phyloP scores from a whole-genome alignment of 2,888 invertebrate genomes.

The Norana najaformis region DNA sequence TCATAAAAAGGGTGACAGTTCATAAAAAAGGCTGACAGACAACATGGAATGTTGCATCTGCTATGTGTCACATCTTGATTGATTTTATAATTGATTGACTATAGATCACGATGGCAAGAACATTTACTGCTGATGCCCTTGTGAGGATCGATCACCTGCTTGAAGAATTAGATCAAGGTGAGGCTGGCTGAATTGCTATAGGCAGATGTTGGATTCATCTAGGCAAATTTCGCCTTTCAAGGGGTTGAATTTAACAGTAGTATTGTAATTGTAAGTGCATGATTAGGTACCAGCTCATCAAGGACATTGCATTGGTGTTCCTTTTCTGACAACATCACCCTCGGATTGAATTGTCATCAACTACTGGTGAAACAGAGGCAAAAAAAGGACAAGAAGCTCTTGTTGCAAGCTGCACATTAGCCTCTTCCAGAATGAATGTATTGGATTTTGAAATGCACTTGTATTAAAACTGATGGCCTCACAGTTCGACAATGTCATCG shows the following conservation, averaged over 20 bases:
- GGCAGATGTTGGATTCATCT: background rate
- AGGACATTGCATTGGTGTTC: background rate
- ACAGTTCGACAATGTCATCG: too few species aligned
- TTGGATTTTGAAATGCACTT: too few species aligned
- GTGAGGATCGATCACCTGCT: slow-evolving; percentile 63
- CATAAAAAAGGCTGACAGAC: too few species aligned
- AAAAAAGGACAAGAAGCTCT: too few species aligned
- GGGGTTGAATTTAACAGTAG: background rate
- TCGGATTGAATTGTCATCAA: background rate
- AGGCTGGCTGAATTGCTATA: slow-evolving; percentile 29
- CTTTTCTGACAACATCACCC: background rate
- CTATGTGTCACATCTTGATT: background rate
- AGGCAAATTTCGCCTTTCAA: background rate
- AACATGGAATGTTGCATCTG: too few species aligned
- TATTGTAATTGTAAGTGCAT: background rate
- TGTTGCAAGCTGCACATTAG: too few species aligned
- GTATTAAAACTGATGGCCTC: too few species aligned
- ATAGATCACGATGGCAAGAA: slow-evolving; percentile 63
- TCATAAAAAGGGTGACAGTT: too few species aligned
- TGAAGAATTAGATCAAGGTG: slow-evolving; percentile 50
- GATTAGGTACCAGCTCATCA: background rate
- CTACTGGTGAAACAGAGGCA: background rate
- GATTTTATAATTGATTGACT: slow-evolving; percentile 27
- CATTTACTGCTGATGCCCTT: slow-evolving; percentile 65
- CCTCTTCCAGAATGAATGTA: too few species aligned